Conservation (phyloP, 2,113 vertebrate genomes). For the Pithys albifrons region DNA sequence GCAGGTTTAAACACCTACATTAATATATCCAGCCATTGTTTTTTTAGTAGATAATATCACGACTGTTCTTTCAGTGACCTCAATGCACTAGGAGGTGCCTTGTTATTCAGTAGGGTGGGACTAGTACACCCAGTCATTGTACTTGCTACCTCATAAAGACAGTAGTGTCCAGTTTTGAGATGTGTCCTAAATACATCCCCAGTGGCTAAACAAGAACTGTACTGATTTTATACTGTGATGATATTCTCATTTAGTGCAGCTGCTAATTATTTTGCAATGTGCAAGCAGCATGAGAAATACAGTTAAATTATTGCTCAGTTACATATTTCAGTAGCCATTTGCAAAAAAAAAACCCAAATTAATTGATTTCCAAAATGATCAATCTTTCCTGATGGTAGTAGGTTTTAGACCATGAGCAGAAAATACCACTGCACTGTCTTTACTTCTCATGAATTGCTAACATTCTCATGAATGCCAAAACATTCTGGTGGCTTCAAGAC, state of each 20-base stretch:
- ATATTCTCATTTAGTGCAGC: not conserved
- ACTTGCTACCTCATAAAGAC: not conserved
- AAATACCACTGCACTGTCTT: not conserved
- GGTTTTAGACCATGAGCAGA: not conserved
- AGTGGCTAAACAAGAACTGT: not conserved
- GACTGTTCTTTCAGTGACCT: not conserved
- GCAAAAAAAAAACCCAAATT: not conserved
- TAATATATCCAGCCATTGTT: not conserved
- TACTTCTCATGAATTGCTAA: not conserved
- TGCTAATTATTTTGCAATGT: not conserved
- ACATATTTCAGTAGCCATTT: not conserved
- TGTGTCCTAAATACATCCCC: not conserved
- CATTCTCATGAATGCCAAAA: not conserved
- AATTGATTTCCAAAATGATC: not conserved
- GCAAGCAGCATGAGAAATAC: not conserved
- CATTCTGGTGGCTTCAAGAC: not conserved
- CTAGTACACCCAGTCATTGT: not conserved
- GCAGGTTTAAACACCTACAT: not conserved
- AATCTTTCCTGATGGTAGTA: not conserved
- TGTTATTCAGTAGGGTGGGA: not conserved
- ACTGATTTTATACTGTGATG: not conserved
- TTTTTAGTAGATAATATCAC: not conserved
- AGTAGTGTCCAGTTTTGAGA: not conserved
- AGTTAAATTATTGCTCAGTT: not conserved
- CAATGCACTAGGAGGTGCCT: not conserved